These are phyloP conservation scores for Dorcus parallelipipedus DNA, from an alignment of 2,888 invertebrate species.

Conservation along the genomic window DNA sequence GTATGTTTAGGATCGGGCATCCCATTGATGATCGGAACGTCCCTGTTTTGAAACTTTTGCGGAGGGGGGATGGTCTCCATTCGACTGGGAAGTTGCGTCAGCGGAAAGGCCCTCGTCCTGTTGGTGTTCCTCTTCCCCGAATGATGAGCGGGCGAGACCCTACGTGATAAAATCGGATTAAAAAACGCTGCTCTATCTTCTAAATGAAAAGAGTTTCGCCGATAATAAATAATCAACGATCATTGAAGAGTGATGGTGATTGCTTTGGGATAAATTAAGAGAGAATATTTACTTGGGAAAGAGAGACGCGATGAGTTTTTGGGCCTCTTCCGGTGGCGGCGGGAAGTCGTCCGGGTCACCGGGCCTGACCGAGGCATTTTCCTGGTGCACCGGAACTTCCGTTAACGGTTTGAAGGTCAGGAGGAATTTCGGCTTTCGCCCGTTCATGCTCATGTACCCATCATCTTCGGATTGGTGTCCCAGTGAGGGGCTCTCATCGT, in stretches of 20 bases:
- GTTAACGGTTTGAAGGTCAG: slow-evolving; percentile 65
- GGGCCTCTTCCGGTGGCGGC: slow-evolving; percentile 74
- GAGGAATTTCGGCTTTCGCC: slow-evolving; percentile 73
- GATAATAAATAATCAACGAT: no score
- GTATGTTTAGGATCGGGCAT: slow-evolving; percentile 54
- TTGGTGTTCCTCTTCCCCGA: slow-evolving; percentile 58
- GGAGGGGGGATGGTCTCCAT: slow-evolving; percentile 45
- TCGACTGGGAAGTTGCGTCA: slow-evolving; percentile 36
- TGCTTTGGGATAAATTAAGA: no score
- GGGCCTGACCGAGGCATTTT: slow-evolving; percentile 48
- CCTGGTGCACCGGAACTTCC: slow-evolving; percentile 53
- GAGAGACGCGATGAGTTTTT: slow-evolving; percentile 71
- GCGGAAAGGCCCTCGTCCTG: slow-evolving; percentile 40
- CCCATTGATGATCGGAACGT: slow-evolving; percentile 33
- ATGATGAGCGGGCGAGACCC: slow-evolving; percentile 66
- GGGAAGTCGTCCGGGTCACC: slow-evolving; percentile 56
- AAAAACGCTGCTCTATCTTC: no score
- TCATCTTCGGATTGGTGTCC: slow-evolving; percentile 87
- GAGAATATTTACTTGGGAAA: slow-evolving; percentile 63
- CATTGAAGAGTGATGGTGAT: no score
- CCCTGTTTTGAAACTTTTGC: slow-evolving; percentile 46
- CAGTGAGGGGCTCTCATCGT: slow-evolving; percentile 72
- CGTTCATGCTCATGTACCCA: slow-evolving; percentile 92
- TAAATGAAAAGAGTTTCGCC: no score
- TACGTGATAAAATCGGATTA: no score